These are phyloP conservation scores for Ylistrum balloti DNA, from an alignment of 1,140 invertebrate species.

Conservation along the genomic window DNA sequence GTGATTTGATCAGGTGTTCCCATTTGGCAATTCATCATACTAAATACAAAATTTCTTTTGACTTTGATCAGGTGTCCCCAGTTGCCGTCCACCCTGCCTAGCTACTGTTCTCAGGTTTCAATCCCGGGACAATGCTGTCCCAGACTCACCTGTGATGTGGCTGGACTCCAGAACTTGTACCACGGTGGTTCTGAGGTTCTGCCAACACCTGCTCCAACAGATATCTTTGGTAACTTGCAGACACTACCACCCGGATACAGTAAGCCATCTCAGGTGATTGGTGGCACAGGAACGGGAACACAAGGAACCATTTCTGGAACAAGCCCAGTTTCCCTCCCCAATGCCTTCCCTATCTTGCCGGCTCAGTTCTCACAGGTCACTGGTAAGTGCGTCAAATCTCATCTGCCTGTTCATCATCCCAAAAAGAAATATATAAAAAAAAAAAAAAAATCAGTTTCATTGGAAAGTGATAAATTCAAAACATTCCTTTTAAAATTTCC, in stretches of 20 bases:
- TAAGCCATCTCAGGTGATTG: background rate
- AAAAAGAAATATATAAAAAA: too few species aligned
- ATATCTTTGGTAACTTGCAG: background rate
- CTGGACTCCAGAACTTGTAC: conserved; percentile 63
- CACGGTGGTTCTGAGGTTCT: conserved; percentile 62
- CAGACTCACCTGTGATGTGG: conserved; percentile 65
- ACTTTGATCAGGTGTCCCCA: conserved; percentile 61
- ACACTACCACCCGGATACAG: conserved; percentile 42
- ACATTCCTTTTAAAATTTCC: too few species aligned
- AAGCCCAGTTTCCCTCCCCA: background rate
- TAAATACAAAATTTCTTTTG: too few species aligned
- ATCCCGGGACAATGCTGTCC: conserved; percentile 68
- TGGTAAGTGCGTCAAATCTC: conserved; percentile 44
- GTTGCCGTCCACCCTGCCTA: conserved; percentile 58
- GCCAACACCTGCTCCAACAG: conserved; percentile 56
- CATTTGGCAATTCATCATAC: too few species aligned
- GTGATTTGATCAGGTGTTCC: too few species aligned
- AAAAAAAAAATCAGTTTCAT: too few species aligned
- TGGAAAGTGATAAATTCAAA: too few species aligned
- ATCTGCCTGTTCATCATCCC: too few species aligned
- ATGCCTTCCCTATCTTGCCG: conserved; percentile 58
- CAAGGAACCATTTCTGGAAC: conserved; percentile 50
- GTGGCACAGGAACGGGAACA: conserved; percentile 42
- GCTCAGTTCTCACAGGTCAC: conserved; percentile 51
- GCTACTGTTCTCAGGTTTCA: conserved; percentile 59